Percentiles rank a stretch among this genome's conserved stretches.
phyloP scores from a whole-genome alignment of 1,140 invertebrate species.

The Pentalonia nigronervosa region DNA sequence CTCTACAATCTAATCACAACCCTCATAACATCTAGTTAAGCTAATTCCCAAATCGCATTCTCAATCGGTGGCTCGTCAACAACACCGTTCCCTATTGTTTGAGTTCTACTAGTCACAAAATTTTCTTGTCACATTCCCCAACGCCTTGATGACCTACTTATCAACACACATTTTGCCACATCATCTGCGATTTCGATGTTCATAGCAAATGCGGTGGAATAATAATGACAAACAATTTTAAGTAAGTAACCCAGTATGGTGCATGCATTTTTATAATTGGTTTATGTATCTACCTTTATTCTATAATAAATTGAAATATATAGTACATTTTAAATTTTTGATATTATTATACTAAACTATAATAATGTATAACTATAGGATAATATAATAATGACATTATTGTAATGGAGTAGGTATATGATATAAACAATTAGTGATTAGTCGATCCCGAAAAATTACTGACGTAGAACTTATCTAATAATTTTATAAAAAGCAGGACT shows the following conservation, averaged over 20 bases:
- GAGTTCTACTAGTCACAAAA: not conserved
- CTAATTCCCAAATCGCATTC: no score
- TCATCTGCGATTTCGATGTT: not conserved
- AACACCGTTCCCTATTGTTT: not conserved
- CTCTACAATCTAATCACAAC: not conserved
- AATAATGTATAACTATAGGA: not conserved
- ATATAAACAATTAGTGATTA: no score
- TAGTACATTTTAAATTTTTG: not conserved
- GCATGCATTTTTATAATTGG: not conserved
- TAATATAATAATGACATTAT: not conserved
- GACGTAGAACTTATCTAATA: no score
- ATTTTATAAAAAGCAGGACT: no score
- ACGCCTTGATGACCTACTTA: not conserved
- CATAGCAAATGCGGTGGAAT: not conserved
- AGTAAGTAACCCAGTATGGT: not conserved
- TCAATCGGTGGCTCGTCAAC: not conserved
- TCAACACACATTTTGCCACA: not conserved
- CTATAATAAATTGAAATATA: not conserved
- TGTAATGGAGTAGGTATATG: no score
- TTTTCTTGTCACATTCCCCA: rapidly evolving
- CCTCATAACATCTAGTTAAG: no score
- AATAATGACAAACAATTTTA: not conserved
- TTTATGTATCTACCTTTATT: not conserved
- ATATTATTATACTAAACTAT: not conserved
- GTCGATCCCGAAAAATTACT: no score